Evolutionary conservation across 2,888 invertebrate species (phyloP).

Genomic region (Dolomedes plantarius): DNA sequence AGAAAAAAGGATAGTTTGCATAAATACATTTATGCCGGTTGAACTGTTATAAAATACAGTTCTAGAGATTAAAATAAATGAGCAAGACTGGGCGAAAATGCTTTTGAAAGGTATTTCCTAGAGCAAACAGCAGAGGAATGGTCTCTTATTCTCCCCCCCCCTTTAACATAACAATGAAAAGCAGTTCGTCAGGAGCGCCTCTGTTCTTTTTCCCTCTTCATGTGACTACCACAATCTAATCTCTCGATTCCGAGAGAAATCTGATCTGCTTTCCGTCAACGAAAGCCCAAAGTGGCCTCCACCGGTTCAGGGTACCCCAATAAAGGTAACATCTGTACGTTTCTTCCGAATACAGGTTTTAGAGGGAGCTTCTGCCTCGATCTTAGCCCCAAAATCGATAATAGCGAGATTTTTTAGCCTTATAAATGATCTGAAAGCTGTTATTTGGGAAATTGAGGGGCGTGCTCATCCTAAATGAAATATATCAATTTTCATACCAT

Average conservation of each 20-base stretch:
- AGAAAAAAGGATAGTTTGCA: too few relatives aligned
- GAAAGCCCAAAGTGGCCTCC: conserved; percentile 3
- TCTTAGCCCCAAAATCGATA: conserved; percentile 17
- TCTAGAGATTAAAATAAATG: too few relatives aligned
- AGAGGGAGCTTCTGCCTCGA: not conserved
- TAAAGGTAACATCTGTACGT: not conserved
- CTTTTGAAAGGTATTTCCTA: too few relatives aligned
- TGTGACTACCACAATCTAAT: not conserved
- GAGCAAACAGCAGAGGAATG: too few relatives aligned
- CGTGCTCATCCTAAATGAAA: not conserved
- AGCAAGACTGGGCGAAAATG: too few relatives aligned
- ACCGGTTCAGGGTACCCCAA: not conserved
- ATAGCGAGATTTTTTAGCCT: not conserved
- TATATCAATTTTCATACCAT: not conserved
- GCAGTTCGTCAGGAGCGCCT: not conserved
- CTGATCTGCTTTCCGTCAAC: not conserved
- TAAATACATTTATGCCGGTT: too few relatives aligned
- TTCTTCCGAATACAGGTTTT: not conserved
- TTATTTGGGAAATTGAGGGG: conserved; percentile 17
- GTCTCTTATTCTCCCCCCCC: too few relatives aligned
- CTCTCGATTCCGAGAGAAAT: not conserved
- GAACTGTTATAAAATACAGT: too few relatives aligned
- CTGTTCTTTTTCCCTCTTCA: too few relatives aligned
- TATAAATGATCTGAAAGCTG: not conserved
- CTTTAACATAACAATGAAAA: too few relatives aligned